A percentile compares a stretch with the other conserved stretches of the same genome.
These are phyloP conservation scores for Phlogophora meticulosa DNA, from an alignment of 2,888 invertebrate genomes.

Conservation along the genomic window DNA sequence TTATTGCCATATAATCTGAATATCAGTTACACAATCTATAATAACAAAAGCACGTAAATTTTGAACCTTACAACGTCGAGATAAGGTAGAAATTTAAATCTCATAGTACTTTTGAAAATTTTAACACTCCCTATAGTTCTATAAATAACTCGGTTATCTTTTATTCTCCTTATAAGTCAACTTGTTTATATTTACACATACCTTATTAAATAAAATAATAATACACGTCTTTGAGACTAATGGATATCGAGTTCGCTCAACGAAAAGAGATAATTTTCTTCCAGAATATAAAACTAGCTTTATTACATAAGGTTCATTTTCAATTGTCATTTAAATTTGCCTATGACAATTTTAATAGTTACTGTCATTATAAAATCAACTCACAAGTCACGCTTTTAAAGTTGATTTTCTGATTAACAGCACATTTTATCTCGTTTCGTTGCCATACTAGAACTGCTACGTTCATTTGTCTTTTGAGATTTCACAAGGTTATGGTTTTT, in stretches of 20 bases:
- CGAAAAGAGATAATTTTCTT: no score
- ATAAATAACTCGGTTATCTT: conserved; percentile 35
- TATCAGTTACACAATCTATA: conserved; percentile 58
- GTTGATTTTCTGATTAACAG: no score
- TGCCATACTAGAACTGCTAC: no score
- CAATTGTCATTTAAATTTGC: no score
- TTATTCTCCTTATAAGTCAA: conserved; percentile 19
- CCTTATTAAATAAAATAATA: conserved; percentile 12
- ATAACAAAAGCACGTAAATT: conserved; percentile 54
- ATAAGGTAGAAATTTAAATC: conserved; percentile 60
- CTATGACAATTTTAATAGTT: no score
- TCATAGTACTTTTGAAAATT: conserved; percentile 60
- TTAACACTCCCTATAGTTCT: conserved; percentile 18
- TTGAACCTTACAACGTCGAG: conserved; percentile 46
- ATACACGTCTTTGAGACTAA: conserved; percentile 27
- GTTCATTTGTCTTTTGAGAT: conserved; percentile 12
- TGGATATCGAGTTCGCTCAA: no score
- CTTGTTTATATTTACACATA: conserved; percentile 51
- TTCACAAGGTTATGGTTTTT: conserved; percentile 11
- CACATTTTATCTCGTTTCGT: no score
- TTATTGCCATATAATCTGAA: conserved; percentile 44
- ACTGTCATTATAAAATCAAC: no score
- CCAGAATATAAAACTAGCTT: no score
- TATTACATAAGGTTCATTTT: no score
- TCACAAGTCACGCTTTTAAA: no score